Base-by-base conservation (phyloP, 2,888 invertebrate genomes). In the Keiferia lycopersicella region DNA sequence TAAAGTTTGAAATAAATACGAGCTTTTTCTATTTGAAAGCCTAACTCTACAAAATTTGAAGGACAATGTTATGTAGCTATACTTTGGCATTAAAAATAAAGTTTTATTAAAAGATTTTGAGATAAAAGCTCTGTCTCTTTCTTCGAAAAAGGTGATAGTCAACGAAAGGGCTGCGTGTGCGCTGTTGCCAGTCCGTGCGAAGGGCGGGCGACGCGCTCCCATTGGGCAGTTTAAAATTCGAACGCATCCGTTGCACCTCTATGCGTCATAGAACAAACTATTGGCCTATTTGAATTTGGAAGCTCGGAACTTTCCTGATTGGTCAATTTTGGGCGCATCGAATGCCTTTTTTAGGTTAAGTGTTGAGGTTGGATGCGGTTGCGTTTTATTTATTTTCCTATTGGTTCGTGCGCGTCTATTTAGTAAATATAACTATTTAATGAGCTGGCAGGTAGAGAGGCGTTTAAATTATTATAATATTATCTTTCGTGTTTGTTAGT, bases 261-360 rank as follows among this genome's bases (percentile, higher is more conserved):
- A 68, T 67, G 69, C 66, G 66, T 77, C 78, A 75, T 79, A 79
- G 80, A 77, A 71, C 69, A 61, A 67, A 70, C 77, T 74, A 79
- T 80, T 79, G 79, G 78, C 70, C 79, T 80, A 80, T 79, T 68
- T 71, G 62, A 71, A 71, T 70, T 71, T 71, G 66, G 67, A 71
- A 71, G 71, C 68, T 34, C 22, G 1, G 48, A 51, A 66, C 67
- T 66, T 72, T 64, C 57, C 39, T 60, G 67, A 71, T 71, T 71
- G 71, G 71, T 66, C 66, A 66, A 63, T 50, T 68, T 68, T 68
- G 67, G 45, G 59, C 20, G 18, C 22, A 18, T 12, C 22, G 30
- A 34, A 34, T 34, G 30, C 8, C 2, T 56, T 30, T 56, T 56
- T 56, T 56, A 50, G 18, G 50, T 50, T 50, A 50, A 20, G 50